These are phyloP conservation scores for Gallinago undulata DNA, from an alignment of 2,113 vertebrate genomes.

Conservation along the genomic window DNA sequence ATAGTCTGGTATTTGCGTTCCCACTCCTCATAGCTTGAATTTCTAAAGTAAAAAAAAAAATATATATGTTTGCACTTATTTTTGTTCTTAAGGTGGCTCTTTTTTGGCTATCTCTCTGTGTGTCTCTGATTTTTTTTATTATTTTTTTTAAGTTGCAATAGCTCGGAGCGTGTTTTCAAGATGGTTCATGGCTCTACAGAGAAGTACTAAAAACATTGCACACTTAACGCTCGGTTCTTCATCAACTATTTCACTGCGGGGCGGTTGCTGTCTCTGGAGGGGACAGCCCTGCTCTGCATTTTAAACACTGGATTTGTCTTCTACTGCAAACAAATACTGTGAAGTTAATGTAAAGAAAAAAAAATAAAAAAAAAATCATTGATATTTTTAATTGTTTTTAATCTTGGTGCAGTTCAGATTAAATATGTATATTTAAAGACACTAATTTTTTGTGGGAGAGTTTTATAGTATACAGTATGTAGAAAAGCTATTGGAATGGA, in stretches of 20 bases:
- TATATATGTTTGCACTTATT: slow-evolving; percentile 71
- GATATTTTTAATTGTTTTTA: slow-evolving; percentile 65
- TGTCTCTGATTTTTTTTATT: neutral
- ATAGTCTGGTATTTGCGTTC: slow-evolving; percentile 54
- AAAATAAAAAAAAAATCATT: slow-evolving; percentile 17
- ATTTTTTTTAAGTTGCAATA: slow-evolving; percentile 52
- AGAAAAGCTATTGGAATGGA: slow-evolving; percentile 78
- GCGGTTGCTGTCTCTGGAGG: neutral
- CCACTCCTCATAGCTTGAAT: slow-evolving; percentile 61
- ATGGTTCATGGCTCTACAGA: slow-evolving; percentile 47
- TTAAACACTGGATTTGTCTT: slow-evolving; percentile 75
- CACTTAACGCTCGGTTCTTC: slow-evolving; percentile 6
- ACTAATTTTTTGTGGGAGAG: slow-evolving; percentile 62
- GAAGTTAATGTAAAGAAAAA: slow-evolving; percentile 62
- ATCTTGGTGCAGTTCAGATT: slow-evolving; percentile 58
- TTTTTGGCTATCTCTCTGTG: slow-evolving; percentile 26
- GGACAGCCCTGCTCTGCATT: slow-evolving; percentile 28
- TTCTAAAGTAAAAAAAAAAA: slow-evolving; percentile 58
- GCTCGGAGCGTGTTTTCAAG: slow-evolving; percentile 44
- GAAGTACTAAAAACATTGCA: slow-evolving; percentile 63
- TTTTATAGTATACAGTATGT: slow-evolving; percentile 75
- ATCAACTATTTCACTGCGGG: slow-evolving; percentile 45
- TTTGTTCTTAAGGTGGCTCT: slow-evolving; percentile 65
- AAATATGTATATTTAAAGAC: slow-evolving; percentile 68
- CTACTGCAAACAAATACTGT: slow-evolving; percentile 73